phyloP scores from a whole-genome alignment of 2,888 invertebrate genomes.

The Helicoverpa assulta region DNA sequence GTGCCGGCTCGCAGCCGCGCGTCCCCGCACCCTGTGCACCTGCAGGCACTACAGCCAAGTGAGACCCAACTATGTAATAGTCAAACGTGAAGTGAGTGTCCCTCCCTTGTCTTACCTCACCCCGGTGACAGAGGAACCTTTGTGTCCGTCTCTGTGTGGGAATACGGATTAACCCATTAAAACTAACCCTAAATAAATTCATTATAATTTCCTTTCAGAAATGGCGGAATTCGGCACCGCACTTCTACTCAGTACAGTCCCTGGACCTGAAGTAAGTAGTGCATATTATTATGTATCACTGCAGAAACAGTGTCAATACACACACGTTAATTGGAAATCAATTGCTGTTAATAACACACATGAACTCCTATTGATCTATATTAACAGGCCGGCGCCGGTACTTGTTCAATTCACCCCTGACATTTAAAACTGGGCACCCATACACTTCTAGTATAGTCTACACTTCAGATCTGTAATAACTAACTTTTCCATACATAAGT shows the following conservation, averaged over 20 bases:
- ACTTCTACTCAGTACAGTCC: slow-evolving; percentile 85
- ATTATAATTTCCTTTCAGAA: slow-evolving; percentile 79
- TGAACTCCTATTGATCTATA: slow-evolving; percentile 85
- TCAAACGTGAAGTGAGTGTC: slow-evolving; percentile 84
- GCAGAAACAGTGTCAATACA: slow-evolving; percentile 62
- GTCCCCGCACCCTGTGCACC: slow-evolving; percentile 68
- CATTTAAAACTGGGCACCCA: slow-evolving; percentile 65
- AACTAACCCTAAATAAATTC: slow-evolving; percentile 3
- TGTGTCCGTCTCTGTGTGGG: slow-evolving; percentile 44
- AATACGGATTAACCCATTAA: slow-evolving; percentile 9
- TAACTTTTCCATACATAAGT: slow-evolving; percentile 22
- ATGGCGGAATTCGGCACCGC: slow-evolving; percentile 87
- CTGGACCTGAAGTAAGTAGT: slow-evolving; percentile 83
- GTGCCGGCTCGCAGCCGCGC: slow-evolving; percentile 75
- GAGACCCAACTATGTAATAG: slow-evolving; percentile 86
- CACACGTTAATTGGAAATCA: slow-evolving; percentile 74
- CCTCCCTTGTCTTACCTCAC: slow-evolving; percentile 55
- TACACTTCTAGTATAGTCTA: slow-evolving; percentile 12
- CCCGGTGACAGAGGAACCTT: slow-evolving; percentile 35
- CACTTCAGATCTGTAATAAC: slow-evolving; percentile 23
- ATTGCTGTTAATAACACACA: slow-evolving; percentile 81
- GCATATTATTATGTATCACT: slow-evolving; percentile 61
- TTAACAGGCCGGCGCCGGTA: slow-evolving; percentile 77
- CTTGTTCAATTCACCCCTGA: slow-evolving; percentile 79
- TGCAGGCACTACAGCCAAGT: slow-evolving; percentile 86